Percentiles rank a stretch among this genome's conserved stretches.
Conservation (phyloP, 1,140 invertebrate genomes). For the Proales similis region DNA sequence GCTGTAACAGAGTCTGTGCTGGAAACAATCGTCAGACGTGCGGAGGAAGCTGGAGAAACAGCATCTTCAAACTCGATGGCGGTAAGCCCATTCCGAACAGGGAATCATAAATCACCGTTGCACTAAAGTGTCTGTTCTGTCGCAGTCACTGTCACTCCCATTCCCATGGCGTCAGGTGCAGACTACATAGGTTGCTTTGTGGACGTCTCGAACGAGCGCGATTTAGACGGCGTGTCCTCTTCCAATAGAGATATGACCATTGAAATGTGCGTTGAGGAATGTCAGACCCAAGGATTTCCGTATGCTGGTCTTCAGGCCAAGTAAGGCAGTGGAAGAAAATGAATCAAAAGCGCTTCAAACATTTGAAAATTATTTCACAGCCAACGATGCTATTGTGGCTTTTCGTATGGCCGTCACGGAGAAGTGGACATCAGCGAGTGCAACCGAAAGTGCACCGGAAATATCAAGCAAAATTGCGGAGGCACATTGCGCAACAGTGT, state of each 20-base stretch:
- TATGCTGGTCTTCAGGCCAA: not conserved
- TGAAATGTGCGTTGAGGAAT: not conserved
- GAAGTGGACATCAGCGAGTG: slow-evolving; percentile 28
- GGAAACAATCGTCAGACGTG: no score
- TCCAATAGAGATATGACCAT: not conserved
- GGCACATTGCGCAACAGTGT: not conserved
- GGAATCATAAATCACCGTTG: no score
- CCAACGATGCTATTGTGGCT: slow-evolving; percentile 21
- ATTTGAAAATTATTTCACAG: no score
- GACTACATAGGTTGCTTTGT: not conserved
- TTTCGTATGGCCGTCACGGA: slow-evolving; percentile 20
- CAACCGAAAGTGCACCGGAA: slow-evolving; percentile 10
- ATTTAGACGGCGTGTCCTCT: not conserved
- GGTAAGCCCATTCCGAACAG: no score
- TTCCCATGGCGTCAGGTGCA: not conserved
- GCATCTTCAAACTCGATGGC: no score
- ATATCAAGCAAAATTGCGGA: slow-evolving; percentile 4
- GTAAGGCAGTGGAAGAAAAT: not conserved
- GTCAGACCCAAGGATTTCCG: not conserved
- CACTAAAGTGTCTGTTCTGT: no score
- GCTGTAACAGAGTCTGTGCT: no score
- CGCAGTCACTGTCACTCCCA: no score
- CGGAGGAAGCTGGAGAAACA: no score
- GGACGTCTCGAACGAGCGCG: not conserved
- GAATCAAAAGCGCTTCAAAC: no score